These are phyloP conservation scores for Danionella dracula DNA, from an alignment of 2,797 vertebrate genomes.

Conservation along the genomic window DNA sequence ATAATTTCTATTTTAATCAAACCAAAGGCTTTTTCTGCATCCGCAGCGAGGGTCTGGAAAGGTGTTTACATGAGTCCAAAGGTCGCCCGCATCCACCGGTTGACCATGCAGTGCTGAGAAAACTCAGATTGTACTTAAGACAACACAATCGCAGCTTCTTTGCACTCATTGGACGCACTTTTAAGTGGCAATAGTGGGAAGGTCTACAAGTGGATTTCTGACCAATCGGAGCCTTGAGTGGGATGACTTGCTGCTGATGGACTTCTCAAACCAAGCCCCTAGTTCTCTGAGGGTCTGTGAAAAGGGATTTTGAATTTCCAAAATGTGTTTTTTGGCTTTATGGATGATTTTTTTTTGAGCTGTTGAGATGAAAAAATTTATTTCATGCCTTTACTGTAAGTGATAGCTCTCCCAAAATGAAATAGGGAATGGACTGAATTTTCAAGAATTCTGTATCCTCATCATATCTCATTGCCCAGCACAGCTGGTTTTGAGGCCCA, in stretches of 20 bases:
- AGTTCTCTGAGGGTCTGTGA: too few relatives aligned
- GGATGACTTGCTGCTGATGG: constrained; percentile 20
- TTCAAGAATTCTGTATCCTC: too few relatives aligned
- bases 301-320: too few relatives aligned
- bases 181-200: constrained; percentile 80
- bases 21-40: constrained; percentile 95
- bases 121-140: constrained; percentile 83
- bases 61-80: constrained; percentile 91
- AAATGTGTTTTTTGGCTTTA: too few relatives aligned
- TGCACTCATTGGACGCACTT: constrained; percentile 85
- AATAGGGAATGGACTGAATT: too few relatives aligned
- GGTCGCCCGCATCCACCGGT: constrained; percentile 86
- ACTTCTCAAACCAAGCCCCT: not conserved
- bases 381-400: too few relatives aligned
- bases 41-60: constrained; percentile 84
- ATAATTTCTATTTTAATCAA: constrained; percentile 96
- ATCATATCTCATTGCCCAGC: too few relatives aligned
- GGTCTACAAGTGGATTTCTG: not conserved
- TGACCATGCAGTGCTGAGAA: constrained; percentile 82
- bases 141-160: constrained; percentile 91
- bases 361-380: too few relatives aligned
- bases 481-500: too few relatives aligned
- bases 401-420: too few relatives aligned
- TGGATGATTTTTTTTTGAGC: too few relatives aligned
- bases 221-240: constrained; percentile 31